Conservation (phyloP, 2,113 vertebrate genomes). For the Emberiza fucata region DNA sequence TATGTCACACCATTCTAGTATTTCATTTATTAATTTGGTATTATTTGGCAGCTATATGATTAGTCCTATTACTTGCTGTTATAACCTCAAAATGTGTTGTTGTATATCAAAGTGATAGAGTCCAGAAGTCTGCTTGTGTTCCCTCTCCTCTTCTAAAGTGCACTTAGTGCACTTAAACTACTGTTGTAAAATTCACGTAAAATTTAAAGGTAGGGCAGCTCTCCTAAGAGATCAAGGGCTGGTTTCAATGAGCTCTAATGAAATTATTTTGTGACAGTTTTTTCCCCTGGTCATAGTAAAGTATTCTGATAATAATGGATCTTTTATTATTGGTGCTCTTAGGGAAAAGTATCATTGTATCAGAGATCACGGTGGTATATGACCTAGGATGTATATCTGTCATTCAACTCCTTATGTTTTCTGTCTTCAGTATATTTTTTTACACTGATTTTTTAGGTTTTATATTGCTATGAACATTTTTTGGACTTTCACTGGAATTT, state of each 20-base stretch:
- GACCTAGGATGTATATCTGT: not conserved
- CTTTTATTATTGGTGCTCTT: not conserved
- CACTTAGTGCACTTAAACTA: not conserved
- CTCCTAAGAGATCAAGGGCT: not conserved
- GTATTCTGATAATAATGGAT: not conserved
- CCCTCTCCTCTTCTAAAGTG: not conserved
- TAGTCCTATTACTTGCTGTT: not conserved
- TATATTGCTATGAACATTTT: constrained; percentile 29
- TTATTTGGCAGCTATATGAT: not conserved
- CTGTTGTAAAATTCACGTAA: not conserved
- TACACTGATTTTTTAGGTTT: constrained; percentile 14
- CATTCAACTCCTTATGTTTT: constrained; percentile 34
- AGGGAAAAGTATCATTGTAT: not conserved
- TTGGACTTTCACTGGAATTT: constrained; percentile 36
- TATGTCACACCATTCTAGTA: not conserved
- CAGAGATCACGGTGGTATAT: not conserved
- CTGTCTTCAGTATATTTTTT: constrained; percentile 22
- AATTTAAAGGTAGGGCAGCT: not conserved
- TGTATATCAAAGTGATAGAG: not conserved
- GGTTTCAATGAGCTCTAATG: not conserved
- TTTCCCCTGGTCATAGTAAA: not conserved
- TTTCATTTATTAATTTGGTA: not conserved
- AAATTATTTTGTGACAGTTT: not conserved
- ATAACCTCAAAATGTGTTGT: not conserved
- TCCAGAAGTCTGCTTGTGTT: not conserved